Base-by-base conservation (phyloP, 2,888 invertebrate genomes). In the Aplocera efformata region DNA sequence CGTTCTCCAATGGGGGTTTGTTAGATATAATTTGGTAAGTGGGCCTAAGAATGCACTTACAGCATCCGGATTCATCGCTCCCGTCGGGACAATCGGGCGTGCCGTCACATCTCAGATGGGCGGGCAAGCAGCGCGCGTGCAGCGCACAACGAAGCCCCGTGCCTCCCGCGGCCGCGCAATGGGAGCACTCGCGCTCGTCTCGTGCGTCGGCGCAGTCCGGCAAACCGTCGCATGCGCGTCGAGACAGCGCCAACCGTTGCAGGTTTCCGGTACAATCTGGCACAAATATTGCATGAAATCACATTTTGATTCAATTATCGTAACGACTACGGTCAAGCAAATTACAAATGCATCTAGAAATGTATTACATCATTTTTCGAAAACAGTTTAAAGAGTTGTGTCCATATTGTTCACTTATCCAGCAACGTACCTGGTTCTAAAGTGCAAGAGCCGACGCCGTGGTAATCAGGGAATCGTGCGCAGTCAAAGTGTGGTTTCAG, bases 131-230 rank as follows among this genome's bases (percentile, higher is more conserved):
- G 17, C 91, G 90, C 40, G 93, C 89, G 33, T 94, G 92, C 33
- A 94, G 89, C 0, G 96, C 96, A 65, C 97, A 97, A 59, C 96
- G 95, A 50, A 96, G 81, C 3, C 71, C 73, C 88, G 86, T 50
- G 5, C 51, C 50, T 26, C 92, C 92, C n/a, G 91, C 90, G 23
- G 90, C 88, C 1, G 91, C 90, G 69, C 96, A 97, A 67, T 96
- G 95, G 22, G 93, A 89, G 69, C 96, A 97, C 32, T 90, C 88
- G 42, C 91, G 91, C 78, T 96, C 96, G 75, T 96, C 96, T 0
- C 92, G 91, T 17, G 95, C 89, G 79, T 95, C 95, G 7, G 94
- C 91, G 73, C 97, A 97, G 76, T 97, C 97, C 7, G 95, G 92
- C 21, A 94, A 90, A 8, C 96, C 96, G 72, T 97, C 97, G 67